Conservation (phyloP, 2,888 invertebrate genomes). For the Sipha maydis region DNA sequence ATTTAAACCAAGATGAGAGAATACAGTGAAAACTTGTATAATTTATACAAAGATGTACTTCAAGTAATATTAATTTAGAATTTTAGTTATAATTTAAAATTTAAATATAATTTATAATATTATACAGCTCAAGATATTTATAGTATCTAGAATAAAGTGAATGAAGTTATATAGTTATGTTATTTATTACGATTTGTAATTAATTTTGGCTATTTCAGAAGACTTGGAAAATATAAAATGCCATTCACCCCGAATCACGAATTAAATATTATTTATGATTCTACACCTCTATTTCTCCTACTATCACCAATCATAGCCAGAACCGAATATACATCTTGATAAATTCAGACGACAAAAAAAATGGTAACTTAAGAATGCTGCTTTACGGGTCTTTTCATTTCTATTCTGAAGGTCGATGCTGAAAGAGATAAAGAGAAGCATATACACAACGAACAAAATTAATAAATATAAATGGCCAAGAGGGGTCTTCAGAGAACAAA, state of each 20-base stretch:
- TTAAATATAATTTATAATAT: too few species aligned
- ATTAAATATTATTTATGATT: slow-evolving; percentile 19
- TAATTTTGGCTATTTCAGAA: neutral
- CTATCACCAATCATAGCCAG: neutral
- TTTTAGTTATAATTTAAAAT: neutral
- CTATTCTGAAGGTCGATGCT: slow-evolving; percentile 37
- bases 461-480: slow-evolving; percentile 52
- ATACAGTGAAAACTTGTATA: too few species aligned
- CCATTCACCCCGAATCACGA: slow-evolving; percentile 32
- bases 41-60: neutral
- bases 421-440: slow-evolving; percentile 12
- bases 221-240: neutral
- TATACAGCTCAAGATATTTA: too few species aligned
- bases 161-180: neutral
- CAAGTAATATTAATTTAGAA: neutral
- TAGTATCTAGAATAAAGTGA: too few species aligned
- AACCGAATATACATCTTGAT: slow-evolving; percentile 18
- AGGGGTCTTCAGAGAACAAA: slow-evolving; percentile 38
- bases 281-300: neutral
- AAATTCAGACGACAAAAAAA: slow-evolving; percentile 44
- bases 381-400: slow-evolving; percentile 56
- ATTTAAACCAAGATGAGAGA: too few species aligned
- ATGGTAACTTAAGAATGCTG: slow-evolving; percentile 51
- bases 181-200: slow-evolving; percentile 1
- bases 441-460: slow-evolving; percentile 23